A percentile compares a stretch with the other conserved stretches of the same genome.
Evolutionary conservation across 2,888 invertebrate genomes (phyloP).

Genomic region (Eudasyphora cyanicolor): DNA sequence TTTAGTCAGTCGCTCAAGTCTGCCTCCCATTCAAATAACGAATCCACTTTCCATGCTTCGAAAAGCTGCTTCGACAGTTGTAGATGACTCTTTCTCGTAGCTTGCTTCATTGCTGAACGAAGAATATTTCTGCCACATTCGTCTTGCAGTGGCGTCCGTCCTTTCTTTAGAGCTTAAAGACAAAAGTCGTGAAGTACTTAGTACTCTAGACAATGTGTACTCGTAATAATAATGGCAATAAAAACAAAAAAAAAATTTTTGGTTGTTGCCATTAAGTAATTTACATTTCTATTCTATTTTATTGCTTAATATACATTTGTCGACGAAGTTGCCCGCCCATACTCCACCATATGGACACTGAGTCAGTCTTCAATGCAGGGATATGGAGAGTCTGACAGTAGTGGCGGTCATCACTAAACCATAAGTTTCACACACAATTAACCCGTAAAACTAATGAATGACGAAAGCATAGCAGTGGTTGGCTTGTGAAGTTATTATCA

Average conservation of each 20-base stretch:
- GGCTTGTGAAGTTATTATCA: background rate
- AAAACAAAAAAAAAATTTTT: background rate
- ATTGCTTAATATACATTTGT: conserved; percentile 2
- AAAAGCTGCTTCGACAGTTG: background rate
- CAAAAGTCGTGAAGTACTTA: background rate
- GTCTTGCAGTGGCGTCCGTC: background rate
- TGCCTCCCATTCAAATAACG: background rate
- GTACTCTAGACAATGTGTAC: background rate
- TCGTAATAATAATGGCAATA: background rate
- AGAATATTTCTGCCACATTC: background rate
- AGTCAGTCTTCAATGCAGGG: background rate
- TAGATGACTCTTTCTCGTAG: background rate
- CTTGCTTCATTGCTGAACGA: background rate
- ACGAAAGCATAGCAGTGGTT: background rate
- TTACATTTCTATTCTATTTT: conserved; percentile 3
- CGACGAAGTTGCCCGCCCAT: background rate
- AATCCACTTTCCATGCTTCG: background rate
- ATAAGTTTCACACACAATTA: conserved; percentile 10
- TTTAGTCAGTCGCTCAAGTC: background rate
- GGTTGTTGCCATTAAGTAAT: background rate
- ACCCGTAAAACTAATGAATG: background rate
- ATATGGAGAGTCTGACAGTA: background rate
- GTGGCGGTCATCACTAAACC: background rate
- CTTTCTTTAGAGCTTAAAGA: background rate
- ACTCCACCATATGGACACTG: background rate